Evolutionary conservation across 2,797 vertebrate species (phyloP).

Genomic region (Emys orbicularis): DNA sequence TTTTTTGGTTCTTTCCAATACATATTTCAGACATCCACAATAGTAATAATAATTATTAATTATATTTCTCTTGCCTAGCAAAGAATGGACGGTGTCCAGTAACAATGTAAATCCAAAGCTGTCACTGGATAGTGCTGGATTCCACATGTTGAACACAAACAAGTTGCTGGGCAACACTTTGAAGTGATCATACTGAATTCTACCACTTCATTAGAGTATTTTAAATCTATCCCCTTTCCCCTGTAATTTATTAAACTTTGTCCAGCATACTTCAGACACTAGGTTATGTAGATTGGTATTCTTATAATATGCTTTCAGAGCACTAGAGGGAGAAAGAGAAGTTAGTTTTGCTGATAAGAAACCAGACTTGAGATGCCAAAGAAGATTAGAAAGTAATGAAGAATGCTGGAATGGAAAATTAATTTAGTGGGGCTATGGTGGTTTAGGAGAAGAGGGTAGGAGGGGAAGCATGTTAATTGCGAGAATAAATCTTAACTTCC

Average conservation of each 20-base stretch:
- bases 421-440: conserved; percentile 6
- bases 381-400: conserved; percentile 39
- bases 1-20: background rate
- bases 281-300: background rate
- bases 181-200: background rate
- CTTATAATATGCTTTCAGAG: conserved; percentile 13
- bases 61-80: background rate
- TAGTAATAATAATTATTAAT: background rate
- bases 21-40: background rate
- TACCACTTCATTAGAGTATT: background rate
- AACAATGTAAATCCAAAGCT: background rate
- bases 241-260: background rate
- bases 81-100: background rate
- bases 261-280: background rate
- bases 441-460: conserved; percentile 5
- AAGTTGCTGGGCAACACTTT: background rate
- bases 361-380: background rate
- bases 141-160: background rate
- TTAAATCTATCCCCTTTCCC: background rate
- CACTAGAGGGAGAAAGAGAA: conserved; percentile 18
- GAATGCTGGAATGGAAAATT: conserved; percentile 50
- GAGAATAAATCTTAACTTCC: background rate
- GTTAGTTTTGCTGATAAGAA: conserved; percentile 13
- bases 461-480: background rate
- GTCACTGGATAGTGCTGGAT: background rate